Percentiles rank a stretch among this genome's conserved stretches.
Evolutionary conservation across 2,113 vertebrate species (phyloP).

Genomic region (Syngnathus floridae): DNA sequence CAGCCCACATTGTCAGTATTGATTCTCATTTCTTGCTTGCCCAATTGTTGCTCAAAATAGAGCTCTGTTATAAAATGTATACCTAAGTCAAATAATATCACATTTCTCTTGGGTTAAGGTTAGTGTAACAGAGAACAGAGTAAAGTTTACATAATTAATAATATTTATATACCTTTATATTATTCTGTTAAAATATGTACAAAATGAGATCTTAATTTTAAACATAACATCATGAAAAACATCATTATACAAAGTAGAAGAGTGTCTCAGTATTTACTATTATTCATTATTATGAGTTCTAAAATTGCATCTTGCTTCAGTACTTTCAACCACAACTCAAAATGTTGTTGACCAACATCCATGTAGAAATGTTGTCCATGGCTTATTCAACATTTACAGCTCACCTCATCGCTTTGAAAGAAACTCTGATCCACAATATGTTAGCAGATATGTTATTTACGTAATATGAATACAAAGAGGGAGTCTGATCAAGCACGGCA

Average conservation of each 20-base stretch:
- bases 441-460: not conserved
- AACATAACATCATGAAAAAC: not conserved
- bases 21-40: not conserved
- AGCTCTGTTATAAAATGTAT: not conserved
- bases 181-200: not conserved
- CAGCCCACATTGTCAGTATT: not conserved
- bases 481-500: constrained; percentile 5
- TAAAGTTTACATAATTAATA: not conserved
- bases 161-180: not conserved
- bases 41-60: not conserved
- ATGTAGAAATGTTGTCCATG: constrained; percentile 8
- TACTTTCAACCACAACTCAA: constrained; percentile 6
- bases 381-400: not conserved
- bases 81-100: not conserved
- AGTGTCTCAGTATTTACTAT: not conserved
- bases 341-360: constrained; percentile 5
- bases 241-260: not conserved
- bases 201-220: not conserved
- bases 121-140: not conserved
- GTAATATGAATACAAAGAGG: constrained; percentile 10
- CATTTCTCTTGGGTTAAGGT: not conserved
- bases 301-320: not conserved
- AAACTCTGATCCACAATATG: not conserved
- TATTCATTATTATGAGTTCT: not conserved
- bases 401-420: not conserved